A percentile compares a stretch with the other conserved stretches of the same genome.
Evolutionary conservation across 2,888 invertebrate species (phyloP).

Genomic region (Heliconius erato): DNA sequence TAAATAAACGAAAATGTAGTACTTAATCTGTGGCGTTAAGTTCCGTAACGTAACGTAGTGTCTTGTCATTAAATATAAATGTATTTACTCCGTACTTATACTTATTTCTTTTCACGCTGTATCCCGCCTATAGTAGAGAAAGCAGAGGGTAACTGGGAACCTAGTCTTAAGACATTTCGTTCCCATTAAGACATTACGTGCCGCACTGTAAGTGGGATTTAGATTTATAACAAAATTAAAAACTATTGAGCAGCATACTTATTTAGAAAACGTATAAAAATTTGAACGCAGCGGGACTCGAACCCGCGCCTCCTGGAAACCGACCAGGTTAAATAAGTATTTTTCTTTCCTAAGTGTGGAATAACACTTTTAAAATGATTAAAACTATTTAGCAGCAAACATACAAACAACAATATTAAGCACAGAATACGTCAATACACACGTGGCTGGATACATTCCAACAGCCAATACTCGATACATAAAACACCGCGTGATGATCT

Average conservation of each 20-base stretch:
- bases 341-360: too few species aligned
- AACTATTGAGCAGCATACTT: neutral
- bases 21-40: neutral
- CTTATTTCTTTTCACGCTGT: neutral
- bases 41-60: neutral
- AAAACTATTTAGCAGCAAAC: neutral
- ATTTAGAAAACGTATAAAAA: too few species aligned
- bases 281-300: too few species aligned
- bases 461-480: neutral
- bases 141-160: too few species aligned
- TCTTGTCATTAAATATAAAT: neutral
- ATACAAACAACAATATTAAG: neutral
- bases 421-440: slow-evolving; percentile 2
- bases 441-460: slow-evolving; percentile 21
- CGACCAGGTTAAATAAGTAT: too few species aligned
- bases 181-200: too few species aligned
- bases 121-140: too few species aligned
- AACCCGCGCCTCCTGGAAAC: too few species aligned
- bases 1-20: neutral
- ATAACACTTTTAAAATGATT: too few species aligned
- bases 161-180: too few species aligned
- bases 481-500: slow-evolving; percentile 12
- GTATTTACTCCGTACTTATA: neutral
- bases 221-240: neutral
- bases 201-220: too few species aligned